These are phyloP conservation scores for Acyrthosiphon pisum DNA, from an alignment of 1,140 invertebrate genomes.

Conservation along the genomic window DNA sequence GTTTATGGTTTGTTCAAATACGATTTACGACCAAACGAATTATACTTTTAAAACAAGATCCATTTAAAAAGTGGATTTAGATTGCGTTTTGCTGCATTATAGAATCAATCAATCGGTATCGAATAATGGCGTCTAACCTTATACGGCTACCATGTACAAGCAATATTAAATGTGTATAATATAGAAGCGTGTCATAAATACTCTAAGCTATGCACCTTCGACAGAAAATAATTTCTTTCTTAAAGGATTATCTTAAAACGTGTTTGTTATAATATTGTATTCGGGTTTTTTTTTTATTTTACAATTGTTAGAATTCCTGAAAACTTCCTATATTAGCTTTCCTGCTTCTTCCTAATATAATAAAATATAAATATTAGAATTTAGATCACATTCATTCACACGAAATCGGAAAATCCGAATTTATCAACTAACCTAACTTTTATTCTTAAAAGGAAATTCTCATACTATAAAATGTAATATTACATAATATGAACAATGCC, in stretches of 20 bases:
- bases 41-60: constrained; percentile 31
- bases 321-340: too few relatives aligned
- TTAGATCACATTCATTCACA: too few relatives aligned
- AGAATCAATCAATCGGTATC: not conserved
- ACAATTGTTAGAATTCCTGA: too few relatives aligned
- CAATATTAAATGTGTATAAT: not conserved
- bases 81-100: not conserved
- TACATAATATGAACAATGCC: too few relatives aligned
- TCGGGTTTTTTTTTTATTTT: too few relatives aligned
- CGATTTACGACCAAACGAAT: not conserved
- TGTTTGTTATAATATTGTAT: too few relatives aligned
- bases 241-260: not conserved
- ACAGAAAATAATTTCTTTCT: not conserved
- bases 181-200: not conserved
- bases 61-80: constrained; percentile 5
- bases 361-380: too few relatives aligned
- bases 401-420: too few relatives aligned
- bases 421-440: too few relatives aligned
- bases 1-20: not conserved
- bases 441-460: too few relatives aligned
- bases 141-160: not conserved
- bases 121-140: constrained; percentile 20
- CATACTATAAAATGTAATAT: too few relatives aligned
- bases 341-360: too few relatives aligned
- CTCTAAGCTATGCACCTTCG: not conserved